A percentile compares a stretch with the other conserved stretches of the same genome.
Evolutionary conservation across 2,797 vertebrate genomes (phyloP).

Genomic region (Myiothlypis coronata): DNA sequence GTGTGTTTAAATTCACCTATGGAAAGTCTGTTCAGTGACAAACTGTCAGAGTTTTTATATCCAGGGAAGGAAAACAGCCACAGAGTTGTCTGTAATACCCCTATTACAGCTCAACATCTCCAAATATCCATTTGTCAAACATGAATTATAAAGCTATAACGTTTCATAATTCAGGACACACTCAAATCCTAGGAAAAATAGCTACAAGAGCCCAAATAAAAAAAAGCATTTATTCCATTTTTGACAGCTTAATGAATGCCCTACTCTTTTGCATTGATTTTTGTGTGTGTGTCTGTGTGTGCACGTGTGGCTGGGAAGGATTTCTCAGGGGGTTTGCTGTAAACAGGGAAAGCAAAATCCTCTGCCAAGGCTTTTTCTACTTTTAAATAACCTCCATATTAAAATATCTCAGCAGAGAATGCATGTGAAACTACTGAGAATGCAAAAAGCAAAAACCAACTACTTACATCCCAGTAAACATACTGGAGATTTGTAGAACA

Average conservation of each 20-base stretch:
- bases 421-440: background rate
- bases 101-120: constrained; percentile 6
- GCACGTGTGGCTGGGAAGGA: constrained; percentile 17
- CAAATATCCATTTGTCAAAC: constrained; percentile 56
- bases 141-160: constrained; percentile 53
- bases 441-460: background rate
- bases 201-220: constrained; percentile 50
- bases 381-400: background rate
- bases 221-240: constrained; percentile 54
- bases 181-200: constrained; percentile 46
- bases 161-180: constrained; percentile 57
- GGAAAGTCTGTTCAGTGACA: background rate
- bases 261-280: constrained; percentile 68
- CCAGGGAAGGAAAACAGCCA: background rate
- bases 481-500: background rate
- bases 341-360: constrained; percentile 18
- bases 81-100: background rate
- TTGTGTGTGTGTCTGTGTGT: background rate
- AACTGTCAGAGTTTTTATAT: constrained; percentile 17
- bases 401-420: background rate
- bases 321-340: constrained; percentile 51
- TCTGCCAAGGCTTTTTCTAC: background rate
- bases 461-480: background rate
- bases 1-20: background rate
- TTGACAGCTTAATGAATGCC: constrained; percentile 69